Evolutionary conservation across 2,797 vertebrate genomes (phyloP), one percentile per base, ranked within the genome.

Genomic region (Spinibarbus caldwelli): DNA sequence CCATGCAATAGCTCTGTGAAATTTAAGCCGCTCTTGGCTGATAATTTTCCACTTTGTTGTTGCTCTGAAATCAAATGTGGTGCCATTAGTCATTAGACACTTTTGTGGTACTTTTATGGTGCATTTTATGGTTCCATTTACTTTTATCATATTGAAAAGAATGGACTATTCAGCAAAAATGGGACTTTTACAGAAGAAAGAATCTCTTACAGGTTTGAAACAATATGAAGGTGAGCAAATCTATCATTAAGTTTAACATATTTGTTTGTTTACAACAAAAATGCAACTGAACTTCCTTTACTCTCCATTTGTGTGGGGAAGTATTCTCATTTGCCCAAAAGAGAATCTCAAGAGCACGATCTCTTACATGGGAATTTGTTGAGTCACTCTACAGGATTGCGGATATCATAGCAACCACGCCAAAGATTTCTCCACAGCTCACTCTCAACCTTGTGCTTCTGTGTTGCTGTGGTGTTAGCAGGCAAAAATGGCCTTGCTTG

Each of bases 391-490:
- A 64, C 41, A 75, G 54, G 29, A 43, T 54, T 73, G 54, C 11
- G 6, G 57, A 73, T 31, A 47, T 73, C 70, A 34, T 47, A n/a
- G 54, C 29, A 26, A 73, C 54, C 23, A 14, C 3, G 23, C 29
- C 57, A 83, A 49, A 49, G 57, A 49, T 49, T 83, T 83, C 31
- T 36, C 70, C 21, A 64, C 41, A 26, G 41, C 70, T 83, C 29
- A 49, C 23, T 2, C 15, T 19, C 57, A 83, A 36, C 21, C 59
- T 23, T 64, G 64, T n/a, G 17, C n/a, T 45, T 73, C 45, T 49
- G 23, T 68, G 52, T 67, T 57, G 49, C 68, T 87, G 80, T 86
- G 66, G 62, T 78, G 76, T 73, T 79, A 45, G 52, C 47, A 77
- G 57, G 54, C 26, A 59, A 82, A 80, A 73, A 78, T 57, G 64